Evolutionary conservation across 2,797 vertebrate genomes (phyloP), one percentile per base, ranked within the genome.

Genomic region (Parambassis ranga): DNA sequence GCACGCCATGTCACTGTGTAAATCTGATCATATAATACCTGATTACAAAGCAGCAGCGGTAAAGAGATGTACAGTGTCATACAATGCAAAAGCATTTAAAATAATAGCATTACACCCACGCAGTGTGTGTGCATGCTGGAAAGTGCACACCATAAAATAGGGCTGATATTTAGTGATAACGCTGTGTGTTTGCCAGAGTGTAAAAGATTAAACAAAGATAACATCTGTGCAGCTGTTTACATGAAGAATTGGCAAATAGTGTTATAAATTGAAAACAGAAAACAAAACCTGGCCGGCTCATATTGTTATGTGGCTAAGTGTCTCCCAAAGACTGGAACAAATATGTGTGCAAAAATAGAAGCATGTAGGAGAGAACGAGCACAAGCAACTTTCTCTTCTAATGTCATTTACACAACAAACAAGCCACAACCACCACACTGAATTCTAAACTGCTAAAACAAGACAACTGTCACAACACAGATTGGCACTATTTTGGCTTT

Each of bases 271-370:
- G 33, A 22, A n/a, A 31, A 44, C 8, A 30, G 30, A 52, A 38
- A 65, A 70, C 11, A 52, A 56, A 63, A 59, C 9, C 39, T 31
- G 36, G 20, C 5, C 56, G 46, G 13, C 36, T 53, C 46, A 13
- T 16, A 22, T 28, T 60, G 48, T 31, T 38, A 35, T 22, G 47
- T 56, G 43, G 23, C 32, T 8, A 32, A 53, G 20, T 60, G 18
- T 15, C 44, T 8, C 49, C 53, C 10, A 4, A 60, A 10, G 27
- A 61, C 36, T 15, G 14, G 26, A 64, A 14, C 3, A 56, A 63
- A 70, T 27, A 28, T 23, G 41, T 10, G 39, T 28, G 63, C 51
- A 55, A 41, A 60, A 73, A 69, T 35, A 53, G 31, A 14, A 26
- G 23, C 46, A 33, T 46, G 16, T n/a, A 31, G 20, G 23, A 10